These are phyloP conservation scores for Dusona sp. DNA, from an alignment of 2,888 invertebrate species.

Conservation along the genomic window DNA sequence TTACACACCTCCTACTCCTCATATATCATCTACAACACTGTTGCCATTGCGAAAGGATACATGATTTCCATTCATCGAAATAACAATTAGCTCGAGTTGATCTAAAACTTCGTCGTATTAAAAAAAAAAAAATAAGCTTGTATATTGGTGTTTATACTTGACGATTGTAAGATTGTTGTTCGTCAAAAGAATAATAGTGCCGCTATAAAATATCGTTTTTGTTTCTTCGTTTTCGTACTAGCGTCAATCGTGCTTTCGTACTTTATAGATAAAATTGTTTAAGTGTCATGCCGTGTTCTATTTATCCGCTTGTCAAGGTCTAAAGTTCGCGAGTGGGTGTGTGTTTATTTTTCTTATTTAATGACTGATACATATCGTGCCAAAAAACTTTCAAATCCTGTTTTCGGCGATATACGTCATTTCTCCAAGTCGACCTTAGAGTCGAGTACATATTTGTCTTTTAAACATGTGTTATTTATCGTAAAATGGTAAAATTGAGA, in stretches of 20 bases:
- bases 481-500: constrained; percentile 51
- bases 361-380: not conserved
- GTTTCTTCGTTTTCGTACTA: constrained; percentile 20
- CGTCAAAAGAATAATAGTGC: constrained; percentile 27
- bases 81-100: constrained; percentile 28
- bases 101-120: not conserved
- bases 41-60: constrained; percentile 40
- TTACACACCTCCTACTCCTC: constrained; percentile 43
- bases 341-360: not conserved
- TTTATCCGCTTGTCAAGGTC: constrained; percentile 10
- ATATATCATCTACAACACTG: constrained; percentile 10
- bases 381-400: constrained; percentile 4
- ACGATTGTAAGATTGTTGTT: not conserved
- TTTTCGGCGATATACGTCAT: constrained; percentile 6
- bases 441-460: not conserved
- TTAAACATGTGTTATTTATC: constrained; percentile 24
- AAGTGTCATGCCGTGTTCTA: constrained; percentile 6
- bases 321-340: constrained; percentile 18
- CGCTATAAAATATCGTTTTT: constrained; percentile 31
- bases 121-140: constrained; percentile 28
- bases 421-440: not conserved
- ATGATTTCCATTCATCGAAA: constrained; percentile 32
- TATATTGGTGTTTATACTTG: constrained; percentile 1
- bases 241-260: constrained; percentile 22
- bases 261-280: constrained; percentile 22